phyloP scores from a whole-genome alignment of 2,113 vertebrate species.

The Oryzias curvinotus region DNA sequence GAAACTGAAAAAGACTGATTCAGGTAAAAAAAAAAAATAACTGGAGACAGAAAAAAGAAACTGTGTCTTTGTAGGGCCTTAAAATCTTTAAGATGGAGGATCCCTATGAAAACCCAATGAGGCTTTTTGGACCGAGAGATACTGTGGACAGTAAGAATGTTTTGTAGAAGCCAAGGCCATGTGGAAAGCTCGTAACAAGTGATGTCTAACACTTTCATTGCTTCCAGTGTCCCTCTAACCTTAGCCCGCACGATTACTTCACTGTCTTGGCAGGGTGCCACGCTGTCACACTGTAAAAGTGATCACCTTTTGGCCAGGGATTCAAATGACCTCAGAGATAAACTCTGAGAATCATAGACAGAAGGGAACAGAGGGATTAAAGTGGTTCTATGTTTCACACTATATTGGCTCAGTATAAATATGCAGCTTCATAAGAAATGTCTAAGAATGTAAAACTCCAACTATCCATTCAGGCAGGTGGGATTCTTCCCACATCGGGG shows the following conservation, averaged over 20 bases:
- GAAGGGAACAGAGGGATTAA: constrained; percentile 52
- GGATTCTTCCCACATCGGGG: constrained; percentile 54
- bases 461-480: constrained; percentile 70
- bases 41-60: constrained; percentile 73
- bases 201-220: constrained; percentile 60
- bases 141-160: constrained; percentile 15
- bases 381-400: constrained; percentile 56
- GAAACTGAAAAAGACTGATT: constrained; percentile 13
- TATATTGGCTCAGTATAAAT: constrained; percentile 60
- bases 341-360: constrained; percentile 46
- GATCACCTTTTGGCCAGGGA: constrained; percentile 42
- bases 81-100: constrained; percentile 85
- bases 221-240: constrained; percentile 45
- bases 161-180: constrained; percentile 77
- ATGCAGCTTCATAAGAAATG: constrained; percentile 63
- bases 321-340: constrained; percentile 53
- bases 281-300: constrained; percentile 53
- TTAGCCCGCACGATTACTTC: constrained; percentile 60
- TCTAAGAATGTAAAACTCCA: constrained; percentile 70
- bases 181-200: constrained; percentile 86
- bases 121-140: constrained; percentile 47
- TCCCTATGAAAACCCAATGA: constrained; percentile 88
- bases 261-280: constrained; percentile 45
- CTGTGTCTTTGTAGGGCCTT: constrained; percentile 53
- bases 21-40: background rate